Conservation (phyloP, 2,113 vertebrate species). For the Artemisiospiza belli region DNA sequence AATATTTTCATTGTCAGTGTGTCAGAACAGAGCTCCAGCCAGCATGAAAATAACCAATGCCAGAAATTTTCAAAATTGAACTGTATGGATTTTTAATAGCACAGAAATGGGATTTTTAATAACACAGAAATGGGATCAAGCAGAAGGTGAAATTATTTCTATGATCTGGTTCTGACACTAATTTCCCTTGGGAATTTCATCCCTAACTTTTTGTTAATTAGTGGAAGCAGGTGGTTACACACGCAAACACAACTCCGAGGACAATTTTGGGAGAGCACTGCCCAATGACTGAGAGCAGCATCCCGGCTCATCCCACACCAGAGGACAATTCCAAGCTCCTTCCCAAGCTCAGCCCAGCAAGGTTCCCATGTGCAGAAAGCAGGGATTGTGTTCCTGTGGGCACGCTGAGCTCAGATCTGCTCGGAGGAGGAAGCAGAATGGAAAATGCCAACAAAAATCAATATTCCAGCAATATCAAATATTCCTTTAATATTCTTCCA, state of each 20-base stretch:
- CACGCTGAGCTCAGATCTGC: not conserved
- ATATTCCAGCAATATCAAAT: too few relatives aligned
- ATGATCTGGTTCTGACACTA: not conserved
- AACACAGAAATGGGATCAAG: not conserved
- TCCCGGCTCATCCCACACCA: not conserved
- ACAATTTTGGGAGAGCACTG: not conserved
- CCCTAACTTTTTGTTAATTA: not conserved
- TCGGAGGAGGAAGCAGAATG: not conserved
- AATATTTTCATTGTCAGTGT: not conserved
- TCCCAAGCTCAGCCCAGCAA: not conserved
- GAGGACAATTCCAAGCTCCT: not conserved
- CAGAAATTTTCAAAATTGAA: not conserved
- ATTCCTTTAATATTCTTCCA: not conserved
- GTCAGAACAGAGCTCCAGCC: not conserved
- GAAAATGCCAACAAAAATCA: not conserved
- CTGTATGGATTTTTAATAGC: not conserved
- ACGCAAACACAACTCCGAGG: not conserved
- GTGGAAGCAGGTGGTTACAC: not conserved
- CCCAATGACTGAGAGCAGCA: not conserved
- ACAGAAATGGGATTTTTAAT: not conserved
- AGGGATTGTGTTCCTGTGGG: rapidly evolving
- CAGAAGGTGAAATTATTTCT: not conserved
- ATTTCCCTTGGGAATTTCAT: not conserved
- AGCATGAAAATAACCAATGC: not conserved
- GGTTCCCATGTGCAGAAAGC: not conserved